phyloP scores from a whole-genome alignment of 2,888 invertebrate species.

The Lochmaea capreae region DNA sequence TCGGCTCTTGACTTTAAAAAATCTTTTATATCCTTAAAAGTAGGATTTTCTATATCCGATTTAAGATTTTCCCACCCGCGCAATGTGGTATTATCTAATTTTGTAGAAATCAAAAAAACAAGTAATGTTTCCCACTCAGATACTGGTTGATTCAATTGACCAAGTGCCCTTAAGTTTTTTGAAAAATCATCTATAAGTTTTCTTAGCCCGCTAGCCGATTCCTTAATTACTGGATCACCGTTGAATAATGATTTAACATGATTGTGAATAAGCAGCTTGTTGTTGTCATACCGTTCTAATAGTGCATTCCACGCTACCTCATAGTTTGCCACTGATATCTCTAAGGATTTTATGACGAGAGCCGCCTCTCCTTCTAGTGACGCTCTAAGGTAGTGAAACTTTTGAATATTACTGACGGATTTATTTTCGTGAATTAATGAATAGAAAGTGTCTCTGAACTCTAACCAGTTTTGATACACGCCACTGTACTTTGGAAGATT shows the following conservation, averaged over 20 bases:
- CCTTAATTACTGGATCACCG: background rate
- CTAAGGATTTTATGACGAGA: background rate
- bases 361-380: background rate
- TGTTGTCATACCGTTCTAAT: background rate
- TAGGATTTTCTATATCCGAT: no score
- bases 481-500: background rate
- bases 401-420: background rate
- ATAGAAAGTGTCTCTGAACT: background rate
- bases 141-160: no score
- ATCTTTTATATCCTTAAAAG: background rate
- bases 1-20: constrained; percentile 3
- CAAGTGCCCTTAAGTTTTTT: no score
- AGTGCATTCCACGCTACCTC: background rate
- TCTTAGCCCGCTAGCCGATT: background rate
- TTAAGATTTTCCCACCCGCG: background rate
- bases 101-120: background rate
- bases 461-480: background rate
- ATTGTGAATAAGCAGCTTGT: background rate
- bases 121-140: background rate
- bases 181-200: background rate
- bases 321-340: background rate
- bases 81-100: background rate
- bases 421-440: background rate
- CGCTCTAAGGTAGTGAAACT: background rate
- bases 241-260: constrained; percentile 7